Percentiles rank a stretch among this genome's conserved stretches.
Conservation (phyloP, 2,888 invertebrate genomes). For the Ochlodes sylvanus region DNA sequence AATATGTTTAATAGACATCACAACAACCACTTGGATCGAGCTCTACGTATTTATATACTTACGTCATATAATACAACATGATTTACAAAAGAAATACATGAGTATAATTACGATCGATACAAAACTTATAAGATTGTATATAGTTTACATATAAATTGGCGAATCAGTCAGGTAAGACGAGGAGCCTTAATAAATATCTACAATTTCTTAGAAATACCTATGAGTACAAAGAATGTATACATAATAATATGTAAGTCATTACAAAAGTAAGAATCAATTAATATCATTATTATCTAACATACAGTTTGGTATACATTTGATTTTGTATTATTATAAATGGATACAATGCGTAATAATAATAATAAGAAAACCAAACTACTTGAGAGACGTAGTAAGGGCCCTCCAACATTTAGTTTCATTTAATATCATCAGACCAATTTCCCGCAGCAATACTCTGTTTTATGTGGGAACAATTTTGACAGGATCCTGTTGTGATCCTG, state of each 20-base stretch:
- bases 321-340: neutral
- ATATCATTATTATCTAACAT: constrained; percentile 4
- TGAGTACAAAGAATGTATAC: constrained; percentile 10
- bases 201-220: constrained; percentile 33
- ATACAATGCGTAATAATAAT: neutral
- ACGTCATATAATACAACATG: constrained; percentile 44
- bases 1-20: constrained; percentile 84
- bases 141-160: constrained; percentile 55
- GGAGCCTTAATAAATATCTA: constrained; percentile 38
- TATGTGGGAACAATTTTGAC: too few species aligned
- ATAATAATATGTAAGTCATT: constrained; percentile 11
- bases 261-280: constrained; percentile 15
- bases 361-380: neutral
- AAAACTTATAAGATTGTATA: constrained; percentile 57
- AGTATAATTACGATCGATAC: constrained; percentile 47
- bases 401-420: too few species aligned
- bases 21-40: constrained; percentile 83
- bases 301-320: constrained; percentile 6
- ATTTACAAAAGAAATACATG: constrained; percentile 43
- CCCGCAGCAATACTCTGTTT: too few species aligned
- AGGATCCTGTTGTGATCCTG: too few species aligned
- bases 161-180: constrained; percentile 60
- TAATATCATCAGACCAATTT: too few species aligned
- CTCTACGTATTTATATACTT: constrained; percentile 56
- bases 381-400: neutral